Percentiles rank a stretch among this genome's conserved stretches.
phyloP scores from a whole-genome alignment of 2,113 vertebrate genomes.

The Hemibates koningsi region DNA sequence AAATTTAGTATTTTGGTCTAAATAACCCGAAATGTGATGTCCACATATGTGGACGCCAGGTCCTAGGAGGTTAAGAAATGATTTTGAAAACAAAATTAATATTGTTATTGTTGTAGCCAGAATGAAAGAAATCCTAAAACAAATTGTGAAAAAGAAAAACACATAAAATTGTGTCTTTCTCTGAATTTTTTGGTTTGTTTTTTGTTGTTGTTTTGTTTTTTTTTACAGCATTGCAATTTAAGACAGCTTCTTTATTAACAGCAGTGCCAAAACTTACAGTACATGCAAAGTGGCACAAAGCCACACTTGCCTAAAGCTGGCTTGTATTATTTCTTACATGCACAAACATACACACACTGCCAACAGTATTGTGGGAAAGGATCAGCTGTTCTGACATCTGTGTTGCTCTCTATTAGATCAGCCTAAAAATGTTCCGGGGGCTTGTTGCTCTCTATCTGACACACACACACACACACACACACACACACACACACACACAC shows the following conservation, averaged over 20 bases:
- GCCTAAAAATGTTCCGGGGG: neutral
- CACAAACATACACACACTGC: neutral
- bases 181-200: neutral
- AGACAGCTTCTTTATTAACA: neutral
- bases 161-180: neutral
- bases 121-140: neutral
- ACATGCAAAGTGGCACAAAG: neutral
- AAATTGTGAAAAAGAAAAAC: neutral
- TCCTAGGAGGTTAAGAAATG: neutral
- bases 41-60: no score
- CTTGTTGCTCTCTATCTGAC: neutral
- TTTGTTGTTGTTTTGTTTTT: neutral
- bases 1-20: no score
- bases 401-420: conserved; percentile 41
- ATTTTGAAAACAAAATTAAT: neutral
- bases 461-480: neutral
- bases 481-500: neutral
- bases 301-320: neutral
- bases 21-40: no score
- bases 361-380: neutral
- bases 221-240: neutral
- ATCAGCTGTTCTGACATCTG: conserved; percentile 57
- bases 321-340: neutral
- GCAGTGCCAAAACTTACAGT: neutral
- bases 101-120: neutral